Percentiles rank a stretch among this genome's conserved stretches.
Conservation (phyloP, 2,888 invertebrate genomes). For the Drosophila gaucha region DNA sequence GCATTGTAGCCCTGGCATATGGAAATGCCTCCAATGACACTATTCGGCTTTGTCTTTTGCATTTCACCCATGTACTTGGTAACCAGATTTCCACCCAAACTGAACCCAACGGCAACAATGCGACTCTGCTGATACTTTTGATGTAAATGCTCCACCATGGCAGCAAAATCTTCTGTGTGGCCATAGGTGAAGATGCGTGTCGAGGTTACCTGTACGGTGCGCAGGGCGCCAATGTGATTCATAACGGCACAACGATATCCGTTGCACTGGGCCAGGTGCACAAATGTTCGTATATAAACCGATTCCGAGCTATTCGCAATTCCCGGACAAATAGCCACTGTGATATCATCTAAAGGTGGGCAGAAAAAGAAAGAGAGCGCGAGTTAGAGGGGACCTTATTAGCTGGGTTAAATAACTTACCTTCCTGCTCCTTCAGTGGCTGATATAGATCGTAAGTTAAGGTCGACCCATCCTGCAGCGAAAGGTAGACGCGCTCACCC, state of each 20-base stretch:
- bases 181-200: constrained; percentile 96
- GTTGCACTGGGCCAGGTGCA: constrained; percentile 95
- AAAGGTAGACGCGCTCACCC: constrained; percentile 91
- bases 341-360: constrained; percentile 92
- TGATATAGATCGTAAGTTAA: constrained; percentile 97
- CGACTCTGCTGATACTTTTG: constrained; percentile 91
- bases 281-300: constrained; percentile 96
- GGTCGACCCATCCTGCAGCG: constrained; percentile 93
- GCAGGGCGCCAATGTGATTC: constrained; percentile 96
- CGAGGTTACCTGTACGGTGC: constrained; percentile 93
- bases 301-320: constrained; percentile 98
- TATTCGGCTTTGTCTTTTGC: constrained; percentile 87
- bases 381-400: background rate
- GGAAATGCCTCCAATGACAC: constrained; percentile 94
- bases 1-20: constrained; percentile 98
- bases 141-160: constrained; percentile 91
- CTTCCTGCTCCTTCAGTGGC: constrained; percentile 86
- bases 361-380: constrained; percentile 1
- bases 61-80: constrained; percentile 96
- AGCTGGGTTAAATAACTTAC: constrained; percentile 31
- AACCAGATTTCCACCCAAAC: constrained; percentile 96
- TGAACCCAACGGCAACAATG: constrained; percentile 95
- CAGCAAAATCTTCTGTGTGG: constrained; percentile 94
- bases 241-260: constrained; percentile 96
- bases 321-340: constrained; percentile 95